Evolutionary conservation across 1,140 invertebrate genomes (phyloP).

Genomic region (Drosophila pallidifrons): DNA sequence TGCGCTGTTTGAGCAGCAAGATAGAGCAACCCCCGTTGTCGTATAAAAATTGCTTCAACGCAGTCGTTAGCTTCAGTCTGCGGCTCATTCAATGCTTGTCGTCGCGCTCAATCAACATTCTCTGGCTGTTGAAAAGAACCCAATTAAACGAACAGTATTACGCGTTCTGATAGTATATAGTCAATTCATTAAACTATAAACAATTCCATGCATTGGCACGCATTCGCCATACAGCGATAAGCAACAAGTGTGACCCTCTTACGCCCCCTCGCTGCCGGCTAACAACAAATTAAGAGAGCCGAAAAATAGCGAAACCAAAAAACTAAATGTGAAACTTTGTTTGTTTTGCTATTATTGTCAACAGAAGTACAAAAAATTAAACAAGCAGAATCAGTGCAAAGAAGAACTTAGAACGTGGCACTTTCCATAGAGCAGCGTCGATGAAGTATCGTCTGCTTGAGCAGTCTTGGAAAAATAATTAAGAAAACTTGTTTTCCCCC

Average conservation of each 20-base stretch:
- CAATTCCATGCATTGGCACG: conserved; percentile 6
- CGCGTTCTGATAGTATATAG: conserved; percentile 36
- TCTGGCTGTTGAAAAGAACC: conserved; percentile 24
- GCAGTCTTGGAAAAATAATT: conserved; percentile 53
- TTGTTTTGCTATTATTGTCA: conserved; percentile 41
- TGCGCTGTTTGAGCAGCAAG: conserved; percentile 35
- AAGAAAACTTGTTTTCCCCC: conserved; percentile 61
- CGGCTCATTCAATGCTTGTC: conserved; percentile 63
- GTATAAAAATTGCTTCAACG: conserved; percentile 68
- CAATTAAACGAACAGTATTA: conserved; percentile 67
- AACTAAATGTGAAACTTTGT: conserved; percentile 40
- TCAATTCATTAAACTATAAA: conserved; percentile 24
- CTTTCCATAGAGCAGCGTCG: conserved; percentile 16
- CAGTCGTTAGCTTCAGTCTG: conserved; percentile 65
- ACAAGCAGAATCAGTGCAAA: conserved; percentile 30
- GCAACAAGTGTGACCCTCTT: conserved; percentile 57
- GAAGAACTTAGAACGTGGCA: conserved; percentile 49
- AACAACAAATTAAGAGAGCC: conserved; percentile 11
- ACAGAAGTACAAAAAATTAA: conserved; percentile 13
- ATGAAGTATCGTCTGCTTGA: conserved; percentile 28
- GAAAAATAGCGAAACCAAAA: conserved; percentile 6
- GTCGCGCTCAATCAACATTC: conserved; percentile 53
- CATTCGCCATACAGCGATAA: conserved; percentile 47
- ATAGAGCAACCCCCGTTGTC: conserved; percentile 34
- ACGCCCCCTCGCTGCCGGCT: background rate